Percentiles rank a stretch among this genome's conserved stretches.
These are phyloP conservation scores for Periplaneta americana DNA, from an alignment of 1,140 invertebrate genomes.

Conservation along the genomic window DNA sequence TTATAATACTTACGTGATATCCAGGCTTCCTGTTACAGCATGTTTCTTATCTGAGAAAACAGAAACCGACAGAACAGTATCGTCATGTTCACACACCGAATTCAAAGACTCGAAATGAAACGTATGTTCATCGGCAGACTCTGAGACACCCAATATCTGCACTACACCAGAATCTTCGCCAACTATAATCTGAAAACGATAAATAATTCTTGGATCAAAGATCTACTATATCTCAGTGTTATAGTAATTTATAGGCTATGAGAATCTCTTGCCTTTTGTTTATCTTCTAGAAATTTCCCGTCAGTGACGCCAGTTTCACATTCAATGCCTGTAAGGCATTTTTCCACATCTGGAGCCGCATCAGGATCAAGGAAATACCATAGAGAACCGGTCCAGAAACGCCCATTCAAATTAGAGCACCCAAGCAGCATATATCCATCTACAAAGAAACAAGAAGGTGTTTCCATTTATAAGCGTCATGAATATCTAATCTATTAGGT, in stretches of 20 bases:
- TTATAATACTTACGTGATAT: slow-evolving; percentile 23
- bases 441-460: slow-evolving; percentile 15
- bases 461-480: background rate
- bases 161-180: slow-evolving; percentile 26
- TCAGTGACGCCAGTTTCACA: slow-evolving; percentile 24
- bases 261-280: slow-evolving; percentile 23
- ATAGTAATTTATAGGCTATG: too few species aligned
- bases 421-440: slow-evolving; percentile 25
- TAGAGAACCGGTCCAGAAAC: slow-evolving; percentile 27
- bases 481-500: too few species aligned
- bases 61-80: slow-evolving; percentile 21
- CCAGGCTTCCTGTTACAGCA: slow-evolving; percentile 23
- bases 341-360: slow-evolving; percentile 20
- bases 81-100: slow-evolving; percentile 25
- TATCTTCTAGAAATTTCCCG: slow-evolving; percentile 25
- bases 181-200: slow-evolving; percentile 23
- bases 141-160: slow-evolving; percentile 18
- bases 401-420: slow-evolving; percentile 24
- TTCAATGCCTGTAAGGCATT: slow-evolving; percentile 22
- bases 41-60: slow-evolving; percentile 19
- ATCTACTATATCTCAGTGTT: too few species aligned
- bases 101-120: slow-evolving; percentile 18
- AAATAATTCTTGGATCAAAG: too few species aligned
- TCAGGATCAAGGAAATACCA: slow-evolving; percentile 26
- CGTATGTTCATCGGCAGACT: slow-evolving; percentile 20